phyloP scores from a whole-genome alignment of 2,888 invertebrate genomes.

The Craniophora ligustri region DNA sequence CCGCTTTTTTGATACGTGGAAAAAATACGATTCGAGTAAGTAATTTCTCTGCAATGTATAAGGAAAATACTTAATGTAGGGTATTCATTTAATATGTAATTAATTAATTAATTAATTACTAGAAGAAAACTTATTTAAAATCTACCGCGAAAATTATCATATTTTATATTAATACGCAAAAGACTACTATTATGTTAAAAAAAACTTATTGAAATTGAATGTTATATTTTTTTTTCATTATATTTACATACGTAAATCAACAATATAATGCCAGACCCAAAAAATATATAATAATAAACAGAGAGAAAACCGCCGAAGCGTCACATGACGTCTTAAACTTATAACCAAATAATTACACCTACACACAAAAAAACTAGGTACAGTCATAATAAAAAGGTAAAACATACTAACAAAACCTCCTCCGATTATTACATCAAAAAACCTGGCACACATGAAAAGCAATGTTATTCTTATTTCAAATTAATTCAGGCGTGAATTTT shows the following conservation, averaged over 20 bases:
- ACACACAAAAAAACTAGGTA: constrained; percentile 35
- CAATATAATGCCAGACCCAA: constrained; percentile 14
- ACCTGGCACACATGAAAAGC: constrained; percentile 51
- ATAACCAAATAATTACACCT: constrained; percentile 62
- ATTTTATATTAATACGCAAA: no score
- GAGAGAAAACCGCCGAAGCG: constrained; percentile 46
- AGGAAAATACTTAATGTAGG: not conserved
- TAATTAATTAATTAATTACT: no score
- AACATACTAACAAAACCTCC: constrained; percentile 38
- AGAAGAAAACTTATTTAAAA: no score
- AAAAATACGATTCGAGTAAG: constrained; percentile 14
- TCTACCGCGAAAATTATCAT: no score
- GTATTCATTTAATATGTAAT: no score
- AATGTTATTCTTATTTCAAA: constrained; percentile 65
- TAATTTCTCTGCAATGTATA: not conserved
- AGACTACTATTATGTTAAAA: no score
- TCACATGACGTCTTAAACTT: constrained; percentile 57
- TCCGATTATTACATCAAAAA: constrained; percentile 56
- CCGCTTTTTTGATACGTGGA: constrained; percentile 40
- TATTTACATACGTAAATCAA: not conserved
- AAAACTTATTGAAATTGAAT: no score
- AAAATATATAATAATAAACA: constrained; percentile 4
- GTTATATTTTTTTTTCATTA: not conserved
- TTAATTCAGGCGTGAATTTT: constrained; percentile 80
- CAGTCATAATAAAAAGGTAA: constrained; percentile 42